Base-by-base conservation (phyloP, 2,797 vertebrate species). In the Melanotaenia pygmaea region DNA sequence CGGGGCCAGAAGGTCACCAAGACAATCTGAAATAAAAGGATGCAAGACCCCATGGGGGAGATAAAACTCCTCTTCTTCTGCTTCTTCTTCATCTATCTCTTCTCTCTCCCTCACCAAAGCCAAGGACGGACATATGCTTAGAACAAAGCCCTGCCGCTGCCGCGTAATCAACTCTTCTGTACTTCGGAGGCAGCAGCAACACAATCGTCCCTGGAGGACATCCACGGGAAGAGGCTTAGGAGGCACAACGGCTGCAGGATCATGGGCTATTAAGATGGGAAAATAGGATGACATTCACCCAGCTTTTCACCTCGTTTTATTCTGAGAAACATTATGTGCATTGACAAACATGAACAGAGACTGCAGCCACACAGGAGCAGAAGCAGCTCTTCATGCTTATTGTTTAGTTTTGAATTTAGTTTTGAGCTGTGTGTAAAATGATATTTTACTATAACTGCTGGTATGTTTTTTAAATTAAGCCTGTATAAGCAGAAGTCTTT, bases 21-120 rank as follows among this genome's bases (percentile, higher is more conserved):
- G 86, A 90, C 89, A 90, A 92, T 91, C 90, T 88, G 86, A 71
- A 77, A 83, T 76, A 74, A 89, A 90, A 87, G 86, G 82, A 87
- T 37, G 79, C 51, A 0, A 69, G 74, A 80, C 82, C 85, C 67
- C 32, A 2, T 3, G 85, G 82, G 86, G 74, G 59, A 78, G 86
- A 90, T 90, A 91, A 89, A 67, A 84, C 76, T 70, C 80, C 47
- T 72, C 64, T 67, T 76, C 72, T 51, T 70, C 81, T 61, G 70
- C 73, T 54, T 70, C 75, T 72, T 81, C 71, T 84, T 75, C 77
- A 64, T 78, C 74, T 63, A 18, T 72, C 57, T 75, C 77, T 60
- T 72, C 45, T 77, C 59, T 51, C 60, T 37, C 62, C 32, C 76
- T 45, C 79, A 61, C 68, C 40, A 74, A 80, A 89, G 87, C 87